Evolutionary conservation across 2,113 vertebrate genomes (phyloP).

Genomic region (Pyrgilauda ruficollis): DNA sequence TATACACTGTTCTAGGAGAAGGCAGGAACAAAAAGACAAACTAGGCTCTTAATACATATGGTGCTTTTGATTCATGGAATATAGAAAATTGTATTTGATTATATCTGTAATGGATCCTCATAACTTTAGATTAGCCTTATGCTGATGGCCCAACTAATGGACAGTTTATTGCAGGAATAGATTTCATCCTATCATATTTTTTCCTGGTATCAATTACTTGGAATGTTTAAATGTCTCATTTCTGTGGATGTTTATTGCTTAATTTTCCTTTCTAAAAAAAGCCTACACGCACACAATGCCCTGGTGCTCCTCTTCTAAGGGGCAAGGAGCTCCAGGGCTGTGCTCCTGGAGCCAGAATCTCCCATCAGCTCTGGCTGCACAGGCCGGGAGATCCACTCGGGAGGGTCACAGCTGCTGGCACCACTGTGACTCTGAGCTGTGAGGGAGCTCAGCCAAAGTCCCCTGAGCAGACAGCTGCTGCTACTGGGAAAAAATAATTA

Average conservation of each 20-base stretch:
- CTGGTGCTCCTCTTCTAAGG: not conserved
- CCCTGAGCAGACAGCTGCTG: not conserved
- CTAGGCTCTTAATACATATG: constrained; percentile 23
- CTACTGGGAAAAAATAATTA: not conserved
- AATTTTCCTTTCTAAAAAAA: constrained; percentile 57
- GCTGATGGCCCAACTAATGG: constrained; percentile 52
- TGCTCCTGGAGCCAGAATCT: not conserved
- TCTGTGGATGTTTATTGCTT: constrained; percentile 69
- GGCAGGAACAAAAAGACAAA: constrained; percentile 55
- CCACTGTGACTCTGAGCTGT: not conserved
- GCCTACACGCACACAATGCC: not conserved
- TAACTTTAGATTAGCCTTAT: constrained; percentile 70
- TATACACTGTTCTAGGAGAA: constrained; percentile 35
- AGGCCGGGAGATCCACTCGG: not conserved
- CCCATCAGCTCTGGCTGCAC: not conserved
- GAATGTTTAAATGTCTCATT: constrained; percentile 67
- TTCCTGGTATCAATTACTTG: constrained; percentile 68
- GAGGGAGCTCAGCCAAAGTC: not conserved
- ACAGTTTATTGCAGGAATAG: constrained; percentile 44
- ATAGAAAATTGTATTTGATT: constrained; percentile 67
- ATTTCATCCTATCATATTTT: constrained; percentile 57
- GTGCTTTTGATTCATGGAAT: constrained; percentile 64
- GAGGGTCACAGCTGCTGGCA: not conserved
- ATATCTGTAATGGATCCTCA: constrained; percentile 63
- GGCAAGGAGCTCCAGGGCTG: not conserved